Percentiles rank a stretch among this genome's conserved stretches.
Conservation (phyloP, 2,113 vertebrate genomes). For the Lota lota region DNA sequence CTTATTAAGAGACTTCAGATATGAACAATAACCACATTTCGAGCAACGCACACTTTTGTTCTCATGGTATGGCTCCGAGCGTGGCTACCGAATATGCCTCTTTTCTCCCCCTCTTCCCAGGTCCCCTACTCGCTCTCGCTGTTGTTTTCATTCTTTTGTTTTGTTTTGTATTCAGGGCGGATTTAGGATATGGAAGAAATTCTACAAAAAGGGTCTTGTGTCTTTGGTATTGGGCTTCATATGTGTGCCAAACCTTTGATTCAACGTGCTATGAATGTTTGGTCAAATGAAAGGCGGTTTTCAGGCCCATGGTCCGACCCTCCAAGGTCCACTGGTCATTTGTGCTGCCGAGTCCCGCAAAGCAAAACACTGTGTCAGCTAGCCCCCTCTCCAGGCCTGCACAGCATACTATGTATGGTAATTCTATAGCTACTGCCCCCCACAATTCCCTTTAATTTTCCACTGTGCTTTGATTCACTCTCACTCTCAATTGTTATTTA, state of each 20-base stretch:
- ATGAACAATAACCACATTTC: constrained; percentile 34
- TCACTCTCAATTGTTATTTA: constrained; percentile 1
- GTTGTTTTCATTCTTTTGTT: constrained; percentile 7
- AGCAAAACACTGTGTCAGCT: too few relatives aligned
- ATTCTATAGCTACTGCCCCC: constrained; percentile 6
- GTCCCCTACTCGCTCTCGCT: not conserved
- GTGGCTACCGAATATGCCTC: not conserved
- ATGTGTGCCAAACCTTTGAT: too few relatives aligned
- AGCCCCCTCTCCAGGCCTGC: not conserved
- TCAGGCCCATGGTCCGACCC: too few relatives aligned
- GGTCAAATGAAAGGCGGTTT: too few relatives aligned
- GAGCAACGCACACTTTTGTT: not conserved
- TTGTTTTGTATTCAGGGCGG: constrained; percentile 5
- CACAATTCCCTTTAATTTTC: not conserved
- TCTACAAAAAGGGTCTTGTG: too few relatives aligned
- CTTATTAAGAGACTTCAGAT: constrained; percentile 35
- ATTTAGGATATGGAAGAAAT: not conserved
- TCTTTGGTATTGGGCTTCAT: too few relatives aligned
- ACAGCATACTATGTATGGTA: constrained; percentile 21
- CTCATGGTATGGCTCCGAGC: not conserved
- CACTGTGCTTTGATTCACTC: constrained; percentile 3
- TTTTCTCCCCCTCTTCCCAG: not conserved
- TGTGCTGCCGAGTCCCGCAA: too few relatives aligned
- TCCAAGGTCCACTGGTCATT: too few relatives aligned
- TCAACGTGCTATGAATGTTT: too few relatives aligned